Percentiles rank a stretch among this genome's conserved stretches.
Conservation (phyloP, 2,888 invertebrate species). For the Oscheius sp. region DNA sequence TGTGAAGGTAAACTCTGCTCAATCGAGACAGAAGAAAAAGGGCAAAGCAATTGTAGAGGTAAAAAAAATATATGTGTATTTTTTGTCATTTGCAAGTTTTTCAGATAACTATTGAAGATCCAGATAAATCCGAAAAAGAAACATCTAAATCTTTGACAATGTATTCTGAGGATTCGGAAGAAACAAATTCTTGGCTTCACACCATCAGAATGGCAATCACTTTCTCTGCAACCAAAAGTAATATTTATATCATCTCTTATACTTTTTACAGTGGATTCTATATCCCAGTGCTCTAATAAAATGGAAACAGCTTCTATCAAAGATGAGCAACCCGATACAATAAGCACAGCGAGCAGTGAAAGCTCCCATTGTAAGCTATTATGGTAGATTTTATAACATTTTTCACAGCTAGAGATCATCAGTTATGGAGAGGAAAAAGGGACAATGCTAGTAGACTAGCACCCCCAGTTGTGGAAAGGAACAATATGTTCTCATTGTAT, state of each 20-base stretch:
- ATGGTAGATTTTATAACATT: neutral
- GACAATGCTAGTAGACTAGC: constrained; percentile 66
- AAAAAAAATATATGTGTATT: neutral
- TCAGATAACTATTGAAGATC: constrained; percentile 37
- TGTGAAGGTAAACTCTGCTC: constrained; percentile 60
- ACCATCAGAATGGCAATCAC: constrained; percentile 55
- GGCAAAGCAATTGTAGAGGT: constrained; percentile 67
- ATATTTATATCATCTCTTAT: neutral
- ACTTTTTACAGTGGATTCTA: constrained; percentile 47
- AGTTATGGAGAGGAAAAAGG: constrained; percentile 64
- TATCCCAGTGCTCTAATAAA: constrained; percentile 50
- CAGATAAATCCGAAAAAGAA: constrained; percentile 37
- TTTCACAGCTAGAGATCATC: constrained; percentile 57
- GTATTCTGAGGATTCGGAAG: constrained; percentile 46
- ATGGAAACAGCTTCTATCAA: constrained; percentile 31
- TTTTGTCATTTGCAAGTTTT: constrained; percentile 33
- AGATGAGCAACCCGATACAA: constrained; percentile 51
- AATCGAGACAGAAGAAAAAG: constrained; percentile 67
- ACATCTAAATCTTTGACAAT: constrained; percentile 41
- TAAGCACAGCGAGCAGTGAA: constrained; percentile 63
- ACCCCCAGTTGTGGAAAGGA: constrained; percentile 69
- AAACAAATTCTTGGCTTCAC: constrained; percentile 53
- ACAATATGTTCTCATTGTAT: constrained; percentile 69
- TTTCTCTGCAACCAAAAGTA: constrained; percentile 36
- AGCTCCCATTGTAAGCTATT: constrained; percentile 51